Percentiles rank a stretch among this genome's conserved stretches.
Conservation (phyloP, 2,113 vertebrate species). For the Odontophorus gujanensis region DNA sequence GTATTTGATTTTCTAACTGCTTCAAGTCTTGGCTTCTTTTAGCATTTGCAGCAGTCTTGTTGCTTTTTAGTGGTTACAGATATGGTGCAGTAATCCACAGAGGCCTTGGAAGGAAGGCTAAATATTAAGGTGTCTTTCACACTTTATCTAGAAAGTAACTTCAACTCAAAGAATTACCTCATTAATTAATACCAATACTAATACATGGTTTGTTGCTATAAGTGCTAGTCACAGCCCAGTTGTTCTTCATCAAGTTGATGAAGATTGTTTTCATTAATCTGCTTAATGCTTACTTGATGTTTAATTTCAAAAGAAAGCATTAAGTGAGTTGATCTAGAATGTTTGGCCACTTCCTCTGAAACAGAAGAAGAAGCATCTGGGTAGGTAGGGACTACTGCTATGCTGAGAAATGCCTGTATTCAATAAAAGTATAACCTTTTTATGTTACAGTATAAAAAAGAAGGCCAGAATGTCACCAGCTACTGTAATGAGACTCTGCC, state of each 20-base stretch:
- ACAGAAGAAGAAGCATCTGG: neutral
- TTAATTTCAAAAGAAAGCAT: neutral
- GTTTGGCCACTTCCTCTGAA: neutral
- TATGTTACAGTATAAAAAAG: constrained; percentile 83
- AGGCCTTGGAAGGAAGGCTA: neutral
- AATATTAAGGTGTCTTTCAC: neutral
- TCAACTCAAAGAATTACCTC: neutral
- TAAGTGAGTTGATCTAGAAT: neutral
- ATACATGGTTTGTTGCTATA: neutral
- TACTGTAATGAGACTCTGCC: constrained; percentile 92
- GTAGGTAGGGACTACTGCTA: neutral
- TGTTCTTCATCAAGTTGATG: neutral
- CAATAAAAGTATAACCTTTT: neutral
- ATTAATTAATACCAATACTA: neutral
- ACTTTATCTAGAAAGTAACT: neutral
- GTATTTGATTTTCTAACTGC: neutral
- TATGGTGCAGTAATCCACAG: neutral
- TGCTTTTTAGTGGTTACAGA: neutral
- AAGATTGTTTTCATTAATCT: neutral
- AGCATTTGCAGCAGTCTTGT: neutral
- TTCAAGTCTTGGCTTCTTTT: neutral
- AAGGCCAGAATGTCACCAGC: constrained; percentile 83
- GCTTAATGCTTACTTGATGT: neutral
- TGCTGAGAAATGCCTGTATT: neutral
- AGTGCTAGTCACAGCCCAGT: neutral